A percentile compares a stretch with the other conserved stretches of the same genome.
phyloP scores from a whole-genome alignment of 2,888 invertebrate species.

The Bellardia bayeri region DNA sequence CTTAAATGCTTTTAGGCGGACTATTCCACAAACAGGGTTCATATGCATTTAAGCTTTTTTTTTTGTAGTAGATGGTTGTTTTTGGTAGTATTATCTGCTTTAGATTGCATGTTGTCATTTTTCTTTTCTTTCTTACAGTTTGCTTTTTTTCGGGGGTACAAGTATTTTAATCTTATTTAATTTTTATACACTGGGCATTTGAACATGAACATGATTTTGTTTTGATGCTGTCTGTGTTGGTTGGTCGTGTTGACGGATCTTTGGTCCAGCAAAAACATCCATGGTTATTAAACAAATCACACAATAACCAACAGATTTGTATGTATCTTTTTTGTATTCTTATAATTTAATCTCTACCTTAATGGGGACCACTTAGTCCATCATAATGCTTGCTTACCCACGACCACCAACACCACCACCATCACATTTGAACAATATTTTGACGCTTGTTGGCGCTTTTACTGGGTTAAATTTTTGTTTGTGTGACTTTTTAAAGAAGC shows the following conservation, averaged over 20 bases:
- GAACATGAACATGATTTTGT: conserved; percentile 42
- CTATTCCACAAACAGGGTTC: conserved; percentile 2
- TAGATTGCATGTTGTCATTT: conserved; percentile 78
- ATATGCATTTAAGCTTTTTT: conserved; percentile 61
- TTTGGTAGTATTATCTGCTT: conserved; percentile 72
- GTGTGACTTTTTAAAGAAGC: conserved; percentile 2
- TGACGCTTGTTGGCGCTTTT: conserved; percentile 73
- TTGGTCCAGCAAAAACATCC: conserved; percentile 27
- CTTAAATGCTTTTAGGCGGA: not conserved
- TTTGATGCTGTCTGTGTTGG: conserved; percentile 28
- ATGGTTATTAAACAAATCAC: conserved; percentile 64
- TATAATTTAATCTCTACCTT: conserved; percentile 64
- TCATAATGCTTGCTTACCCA: conserved; percentile 58
- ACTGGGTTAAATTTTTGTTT: conserved; percentile 20
- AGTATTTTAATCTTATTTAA: conserved; percentile 71
- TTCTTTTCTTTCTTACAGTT: conserved; percentile 56
- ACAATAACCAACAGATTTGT: conserved; percentile 63
- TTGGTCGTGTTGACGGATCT: conserved; percentile 68
- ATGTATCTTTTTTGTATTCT: conserved; percentile 11
- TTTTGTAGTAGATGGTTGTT: conserved; percentile 24
- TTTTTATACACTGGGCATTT: conserved; percentile 53
- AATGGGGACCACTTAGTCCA: conserved; percentile 67
- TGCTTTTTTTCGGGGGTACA: conserved; percentile 36
- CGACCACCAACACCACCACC: not conserved
- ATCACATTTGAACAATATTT: conserved; percentile 44